Evolutionary conservation across 2,888 invertebrate genomes (phyloP).

Genomic region (Graphium colonna): DNA sequence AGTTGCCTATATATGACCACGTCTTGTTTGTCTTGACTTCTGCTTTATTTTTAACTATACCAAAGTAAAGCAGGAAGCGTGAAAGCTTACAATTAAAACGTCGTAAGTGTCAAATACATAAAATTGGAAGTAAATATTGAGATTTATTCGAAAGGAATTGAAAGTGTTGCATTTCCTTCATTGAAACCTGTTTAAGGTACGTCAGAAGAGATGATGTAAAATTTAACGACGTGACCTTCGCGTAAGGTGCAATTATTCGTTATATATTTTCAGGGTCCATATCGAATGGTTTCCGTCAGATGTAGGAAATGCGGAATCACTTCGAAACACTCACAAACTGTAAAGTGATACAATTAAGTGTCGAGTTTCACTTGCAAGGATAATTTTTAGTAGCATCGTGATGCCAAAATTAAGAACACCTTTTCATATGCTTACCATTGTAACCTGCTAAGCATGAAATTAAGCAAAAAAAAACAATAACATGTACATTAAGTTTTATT

Average conservation of each 20-base stretch:
- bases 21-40: no score
- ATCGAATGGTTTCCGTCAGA: constrained; percentile 4
- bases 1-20: no score
- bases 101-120: not conserved
- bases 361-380: no score
- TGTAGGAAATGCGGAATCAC: constrained; percentile 4
- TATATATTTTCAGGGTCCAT: not conserved
- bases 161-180: constrained; percentile 10
- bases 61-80: no score
- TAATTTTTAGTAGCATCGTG: no score
- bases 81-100: not conserved
- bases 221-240: not conserved
- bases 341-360: no score
- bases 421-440: no score
- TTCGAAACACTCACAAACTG: not conserved
- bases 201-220: constrained; percentile 4
- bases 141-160: constrained; percentile 2
- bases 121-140: not conserved
- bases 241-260: not conserved
- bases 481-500: no score
- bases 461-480: no score
- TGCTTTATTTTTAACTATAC: no score
- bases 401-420: no score
- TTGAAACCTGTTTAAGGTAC: not conserved
- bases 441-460: no score